These are phyloP conservation scores for Coptodon rendalli DNA, from an alignment of 2,113 vertebrate species.

Conservation along the genomic window DNA sequence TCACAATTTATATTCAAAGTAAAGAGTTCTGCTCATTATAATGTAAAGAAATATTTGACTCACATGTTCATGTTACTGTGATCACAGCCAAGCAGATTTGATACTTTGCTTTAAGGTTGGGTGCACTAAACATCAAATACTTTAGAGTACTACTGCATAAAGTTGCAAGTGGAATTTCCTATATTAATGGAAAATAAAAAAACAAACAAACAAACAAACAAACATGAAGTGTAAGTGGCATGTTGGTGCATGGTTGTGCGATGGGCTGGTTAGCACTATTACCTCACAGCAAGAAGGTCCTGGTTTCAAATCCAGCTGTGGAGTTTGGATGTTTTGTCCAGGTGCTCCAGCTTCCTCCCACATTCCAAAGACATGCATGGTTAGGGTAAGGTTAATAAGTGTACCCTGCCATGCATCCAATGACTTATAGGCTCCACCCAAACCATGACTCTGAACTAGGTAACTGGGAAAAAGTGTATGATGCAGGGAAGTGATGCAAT, in stretches of 20 bases:
- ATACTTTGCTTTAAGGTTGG: neutral
- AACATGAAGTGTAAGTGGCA: neutral
- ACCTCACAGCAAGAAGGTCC: neutral
- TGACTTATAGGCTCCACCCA: neutral
- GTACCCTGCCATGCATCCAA: neutral
- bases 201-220: neutral
- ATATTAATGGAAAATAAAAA: neutral
- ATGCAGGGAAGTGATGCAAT: fast-evolving
- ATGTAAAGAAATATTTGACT: neutral
- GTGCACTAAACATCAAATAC: neutral
- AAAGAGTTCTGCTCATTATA: neutral
- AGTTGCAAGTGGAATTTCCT: neutral
- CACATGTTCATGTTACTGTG: neutral
- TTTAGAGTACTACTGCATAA: neutral
- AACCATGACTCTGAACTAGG: neutral
- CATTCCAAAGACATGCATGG: neutral
- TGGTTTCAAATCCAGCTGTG: neutral
- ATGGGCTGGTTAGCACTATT: neutral
- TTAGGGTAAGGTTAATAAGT: neutral
- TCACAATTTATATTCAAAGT: neutral
- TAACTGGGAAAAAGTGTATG: neutral
- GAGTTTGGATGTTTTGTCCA: neutral
- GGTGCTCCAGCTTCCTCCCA: neutral
- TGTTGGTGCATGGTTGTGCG: neutral
- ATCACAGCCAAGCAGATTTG: neutral